These are phyloP conservation scores for Pipistrellus kuhlii DNA, from an alignment of 2,797 vertebrate genomes.

Conservation along the genomic window DNA sequence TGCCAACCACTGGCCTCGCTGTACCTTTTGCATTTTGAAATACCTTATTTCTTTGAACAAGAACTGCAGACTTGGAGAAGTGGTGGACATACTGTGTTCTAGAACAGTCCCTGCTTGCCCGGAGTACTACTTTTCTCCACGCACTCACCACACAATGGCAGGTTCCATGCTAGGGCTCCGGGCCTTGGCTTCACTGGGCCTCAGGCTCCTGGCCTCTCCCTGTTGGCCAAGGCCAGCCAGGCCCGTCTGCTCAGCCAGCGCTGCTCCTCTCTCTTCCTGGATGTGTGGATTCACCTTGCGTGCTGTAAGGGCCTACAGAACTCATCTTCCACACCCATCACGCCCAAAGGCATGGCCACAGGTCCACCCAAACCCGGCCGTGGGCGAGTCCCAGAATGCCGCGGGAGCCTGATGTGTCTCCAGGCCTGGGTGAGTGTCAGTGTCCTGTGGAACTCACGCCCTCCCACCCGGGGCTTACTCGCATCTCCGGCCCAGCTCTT, in stretches of 20 bases:
- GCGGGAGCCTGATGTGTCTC: rapidly evolving
- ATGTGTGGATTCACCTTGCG: not conserved
- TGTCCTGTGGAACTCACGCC: not conserved
- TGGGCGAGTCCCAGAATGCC: not conserved
- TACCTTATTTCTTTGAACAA: constrained; percentile 35
- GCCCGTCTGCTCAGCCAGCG: not conserved
- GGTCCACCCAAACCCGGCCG: not conserved
- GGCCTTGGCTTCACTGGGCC: too few species aligned
- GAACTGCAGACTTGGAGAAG: not conserved
- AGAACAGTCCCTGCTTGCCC: not conserved
- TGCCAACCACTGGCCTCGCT: too few species aligned
- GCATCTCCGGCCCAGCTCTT: not conserved
- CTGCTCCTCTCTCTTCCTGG: too few species aligned
- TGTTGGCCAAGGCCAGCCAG: not conserved
- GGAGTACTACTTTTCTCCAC: not conserved
- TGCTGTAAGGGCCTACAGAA: not conserved
- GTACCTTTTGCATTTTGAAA: constrained; percentile 49
- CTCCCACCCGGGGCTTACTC: not conserved
- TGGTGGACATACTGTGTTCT: not conserved
- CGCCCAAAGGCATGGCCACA: too few species aligned
- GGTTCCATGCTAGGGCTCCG: not conserved
- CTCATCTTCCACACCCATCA: not conserved
- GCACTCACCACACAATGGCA: not conserved
- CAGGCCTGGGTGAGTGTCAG: not conserved
- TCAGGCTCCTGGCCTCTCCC: not conserved